A percentile compares a stretch with the other conserved stretches of the same genome.
Evolutionary conservation across 2,797 vertebrate species (phyloP).

Genomic region (Eleutherodactylus coqui): DNA sequence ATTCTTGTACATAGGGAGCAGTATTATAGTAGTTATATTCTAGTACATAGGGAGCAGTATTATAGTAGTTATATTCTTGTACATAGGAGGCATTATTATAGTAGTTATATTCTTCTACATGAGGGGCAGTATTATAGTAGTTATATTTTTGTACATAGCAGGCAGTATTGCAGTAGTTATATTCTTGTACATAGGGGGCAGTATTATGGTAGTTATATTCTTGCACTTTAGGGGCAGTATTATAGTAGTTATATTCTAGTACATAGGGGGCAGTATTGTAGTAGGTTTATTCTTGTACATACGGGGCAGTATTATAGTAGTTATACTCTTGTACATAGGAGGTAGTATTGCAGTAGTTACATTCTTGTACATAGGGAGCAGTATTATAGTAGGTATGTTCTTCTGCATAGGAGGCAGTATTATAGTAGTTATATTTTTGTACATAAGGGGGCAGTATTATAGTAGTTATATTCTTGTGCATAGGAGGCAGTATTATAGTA

Average conservation of each 20-base stretch:
- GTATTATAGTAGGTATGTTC: conserved; percentile 1
- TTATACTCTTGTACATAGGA: conserved; percentile 4
- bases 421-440: conserved; percentile 11
- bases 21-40: too few species aligned
- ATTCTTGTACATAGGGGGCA: too few species aligned
- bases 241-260: conserved; percentile 13
- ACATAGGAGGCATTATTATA: too few species aligned
- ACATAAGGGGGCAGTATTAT: not conserved
- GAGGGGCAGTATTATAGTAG: too few species aligned
- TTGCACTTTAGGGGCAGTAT: too few species aligned
- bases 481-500: conserved; percentile 5
- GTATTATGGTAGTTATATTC: too few species aligned
- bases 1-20: conserved; percentile 9
- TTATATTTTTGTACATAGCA: too few species aligned
- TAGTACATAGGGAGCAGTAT: too few species aligned
- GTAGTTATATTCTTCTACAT: too few species aligned
- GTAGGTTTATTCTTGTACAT: conserved; percentile 10
- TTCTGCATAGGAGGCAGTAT: not conserved
- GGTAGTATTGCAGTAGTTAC: not conserved
- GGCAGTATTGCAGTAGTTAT: too few species aligned
- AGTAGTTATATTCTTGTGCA: conserved; percentile 1
- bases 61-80: too few species aligned
- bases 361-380: not conserved
- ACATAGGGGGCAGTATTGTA: conserved; percentile 2
- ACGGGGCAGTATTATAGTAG: conserved; percentile 12